Base-by-base conservation (phyloP, 2,888 invertebrate genomes). In the Invenusta paracnida region DNA sequence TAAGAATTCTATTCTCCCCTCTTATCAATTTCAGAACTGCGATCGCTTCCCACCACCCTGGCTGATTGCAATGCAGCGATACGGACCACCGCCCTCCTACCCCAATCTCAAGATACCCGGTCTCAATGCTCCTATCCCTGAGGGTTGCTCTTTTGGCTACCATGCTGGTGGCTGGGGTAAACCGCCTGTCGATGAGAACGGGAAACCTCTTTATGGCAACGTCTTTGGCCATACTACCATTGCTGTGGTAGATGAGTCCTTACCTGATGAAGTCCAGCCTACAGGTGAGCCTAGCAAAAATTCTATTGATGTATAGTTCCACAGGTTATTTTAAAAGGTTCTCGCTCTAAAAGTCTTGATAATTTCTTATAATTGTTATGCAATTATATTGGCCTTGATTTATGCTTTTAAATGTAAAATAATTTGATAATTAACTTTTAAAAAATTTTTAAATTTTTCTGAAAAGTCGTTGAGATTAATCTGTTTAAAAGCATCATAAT, bases 111-210 rank as follows among this genome's bases (percentile, higher is more conserved):
- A 98, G 93, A 96, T 99, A 90, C 96, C 98, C 0, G 98, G 98
- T 0, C 93, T 99, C 1, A 99, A 98, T 93, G 97, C 98, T 0
- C 97, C 98, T 0, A 99, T 99, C 89, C 99, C 99, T 0, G 98
- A 98, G 89, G 90, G 95, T 0, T 98, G 98, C 90, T 95, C 97
- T 0, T 99, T 99, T 92, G 99, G 99, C 25, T 99, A 99, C 92
- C 98, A 99, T 92, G 98, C 98, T 0, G 99, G 97, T 66, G 98
- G 98, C 29, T 99, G 98, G 98, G 98, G 99, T 87, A 99, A 99
- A 91, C 99, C 99, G 13, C 99, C 99, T 0, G 99, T 99, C 0
- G 99, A 99, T 92, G 98, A 98, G 92, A 95, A 94, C 87, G 99
- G 99, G 66, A 95, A 97, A 91, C 99, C 99, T 0, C 92, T 99